These are phyloP conservation scores for Halcyon senegalensis DNA, from an alignment of 2,113 vertebrate species.

Conservation along the genomic window DNA sequence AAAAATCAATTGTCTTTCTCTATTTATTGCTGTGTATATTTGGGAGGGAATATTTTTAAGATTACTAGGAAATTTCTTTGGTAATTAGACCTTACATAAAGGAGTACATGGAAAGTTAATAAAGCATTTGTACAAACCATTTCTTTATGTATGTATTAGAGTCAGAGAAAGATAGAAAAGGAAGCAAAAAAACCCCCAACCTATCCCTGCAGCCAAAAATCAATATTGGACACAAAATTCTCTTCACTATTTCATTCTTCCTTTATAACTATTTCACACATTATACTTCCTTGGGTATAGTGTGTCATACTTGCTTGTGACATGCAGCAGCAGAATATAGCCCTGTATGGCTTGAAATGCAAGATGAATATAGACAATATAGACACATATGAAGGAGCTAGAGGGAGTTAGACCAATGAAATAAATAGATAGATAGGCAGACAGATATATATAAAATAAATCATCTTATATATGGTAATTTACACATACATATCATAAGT, in stretches of 20 bases:
- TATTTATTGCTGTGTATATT: not conserved
- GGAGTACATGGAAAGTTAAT: not conserved
- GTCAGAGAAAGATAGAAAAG: not conserved
- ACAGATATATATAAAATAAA: rapidly evolving
- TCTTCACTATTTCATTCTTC: not conserved
- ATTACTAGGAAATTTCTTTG: not conserved
- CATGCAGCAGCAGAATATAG: not conserved
- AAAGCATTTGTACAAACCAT: not conserved
- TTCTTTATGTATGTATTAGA: not conserved
- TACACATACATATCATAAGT: not conserved
- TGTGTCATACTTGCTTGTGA: conserved; percentile 3
- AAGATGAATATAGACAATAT: not conserved
- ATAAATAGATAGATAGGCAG: not conserved
- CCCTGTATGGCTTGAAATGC: not conserved
- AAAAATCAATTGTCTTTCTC: not conserved
- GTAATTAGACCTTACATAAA: not conserved
- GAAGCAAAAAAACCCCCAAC: not conserved
- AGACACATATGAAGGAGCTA: not conserved
- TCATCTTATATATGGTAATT: not conserved
- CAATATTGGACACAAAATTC: not conserved
- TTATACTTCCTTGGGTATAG: not conserved
- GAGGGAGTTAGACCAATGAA: not conserved
- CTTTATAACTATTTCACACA: not conserved
- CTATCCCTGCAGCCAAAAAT: not conserved
- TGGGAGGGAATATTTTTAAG: not conserved